These are phyloP conservation scores for Tenualosa thibaudeaui DNA, from an alignment of 2,797 vertebrate genomes.

Conservation along the genomic window DNA sequence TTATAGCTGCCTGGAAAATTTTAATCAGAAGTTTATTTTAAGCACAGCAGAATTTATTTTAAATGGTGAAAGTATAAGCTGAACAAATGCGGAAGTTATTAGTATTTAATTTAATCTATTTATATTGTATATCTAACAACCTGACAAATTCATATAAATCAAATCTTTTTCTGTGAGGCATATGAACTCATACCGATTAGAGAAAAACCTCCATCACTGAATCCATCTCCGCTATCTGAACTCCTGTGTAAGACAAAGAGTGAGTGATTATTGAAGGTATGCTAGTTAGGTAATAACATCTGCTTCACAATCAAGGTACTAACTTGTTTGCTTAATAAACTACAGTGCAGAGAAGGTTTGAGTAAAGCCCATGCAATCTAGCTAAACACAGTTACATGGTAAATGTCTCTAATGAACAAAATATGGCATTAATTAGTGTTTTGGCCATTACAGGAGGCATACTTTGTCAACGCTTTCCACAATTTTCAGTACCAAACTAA, in stretches of 20 bases:
- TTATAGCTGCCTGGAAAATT: not conserved
- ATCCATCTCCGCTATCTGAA: not conserved
- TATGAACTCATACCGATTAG: not conserved
- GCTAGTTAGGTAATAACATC: not conserved
- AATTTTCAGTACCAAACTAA: not conserved
- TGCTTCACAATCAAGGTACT: not conserved
- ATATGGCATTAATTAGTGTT: too few species aligned
- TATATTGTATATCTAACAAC: not conserved
- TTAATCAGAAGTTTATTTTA: not conserved
- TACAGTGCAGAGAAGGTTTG: not conserved
- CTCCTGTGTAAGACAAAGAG: not conserved
- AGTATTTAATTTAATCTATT: not conserved
- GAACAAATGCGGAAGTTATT: not conserved
- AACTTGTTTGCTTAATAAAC: not conserved
- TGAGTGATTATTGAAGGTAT: not conserved
- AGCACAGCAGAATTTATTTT: not conserved
- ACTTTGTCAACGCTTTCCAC: not conserved
- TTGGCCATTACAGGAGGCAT: not conserved
- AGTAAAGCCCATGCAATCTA: not conserved
- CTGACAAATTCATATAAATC: not conserved
- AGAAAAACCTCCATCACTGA: not conserved
- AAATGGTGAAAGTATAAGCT: not conserved
- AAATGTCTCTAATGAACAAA: not conserved
- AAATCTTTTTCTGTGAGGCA: too few species aligned
- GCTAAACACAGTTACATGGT: not conserved